Evolutionary conservation across 2,797 vertebrate species (phyloP).

Genomic region (Staurois parvus): DNA sequence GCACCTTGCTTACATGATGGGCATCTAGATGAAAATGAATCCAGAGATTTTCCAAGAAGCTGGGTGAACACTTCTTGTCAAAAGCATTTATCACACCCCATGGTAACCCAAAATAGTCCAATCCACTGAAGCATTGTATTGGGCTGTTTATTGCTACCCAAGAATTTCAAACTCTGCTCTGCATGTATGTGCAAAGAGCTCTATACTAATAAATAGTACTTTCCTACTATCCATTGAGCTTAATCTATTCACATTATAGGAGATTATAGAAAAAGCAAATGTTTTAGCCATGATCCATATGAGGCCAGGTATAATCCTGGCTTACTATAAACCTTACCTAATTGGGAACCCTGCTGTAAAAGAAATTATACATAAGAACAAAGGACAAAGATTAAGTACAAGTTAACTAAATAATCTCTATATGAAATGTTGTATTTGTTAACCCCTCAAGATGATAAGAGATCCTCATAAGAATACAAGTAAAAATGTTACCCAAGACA

Average conservation of each 20-base stretch:
- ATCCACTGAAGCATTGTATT: too few relatives aligned
- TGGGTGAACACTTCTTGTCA: too few relatives aligned
- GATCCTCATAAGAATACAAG: background rate
- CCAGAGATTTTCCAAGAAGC: too few relatives aligned
- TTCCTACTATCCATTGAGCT: background rate
- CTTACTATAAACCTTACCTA: slow-evolving; percentile 1
- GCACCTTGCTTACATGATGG: too few relatives aligned
- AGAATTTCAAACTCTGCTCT: too few relatives aligned
- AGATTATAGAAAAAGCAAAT: background rate
- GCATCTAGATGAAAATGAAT: too few relatives aligned
- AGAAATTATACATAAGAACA: background rate
- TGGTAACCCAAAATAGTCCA: too few relatives aligned
- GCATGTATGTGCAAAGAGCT: too few relatives aligned
- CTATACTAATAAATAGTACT: too few relatives aligned
- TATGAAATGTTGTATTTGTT: background rate
- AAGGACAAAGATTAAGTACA: background rate
- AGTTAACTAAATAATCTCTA: background rate
- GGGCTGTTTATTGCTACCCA: too few relatives aligned
- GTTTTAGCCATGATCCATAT: slow-evolving; percentile 5
- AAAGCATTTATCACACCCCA: too few relatives aligned
- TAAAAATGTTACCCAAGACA: too few relatives aligned
- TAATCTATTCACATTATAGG: background rate
- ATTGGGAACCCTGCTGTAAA: background rate
- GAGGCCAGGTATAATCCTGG: background rate
- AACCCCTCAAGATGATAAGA: background rate